Base-by-base conservation (phyloP, 2,797 vertebrate genomes). In the Rhinichthys osculus region DNA sequence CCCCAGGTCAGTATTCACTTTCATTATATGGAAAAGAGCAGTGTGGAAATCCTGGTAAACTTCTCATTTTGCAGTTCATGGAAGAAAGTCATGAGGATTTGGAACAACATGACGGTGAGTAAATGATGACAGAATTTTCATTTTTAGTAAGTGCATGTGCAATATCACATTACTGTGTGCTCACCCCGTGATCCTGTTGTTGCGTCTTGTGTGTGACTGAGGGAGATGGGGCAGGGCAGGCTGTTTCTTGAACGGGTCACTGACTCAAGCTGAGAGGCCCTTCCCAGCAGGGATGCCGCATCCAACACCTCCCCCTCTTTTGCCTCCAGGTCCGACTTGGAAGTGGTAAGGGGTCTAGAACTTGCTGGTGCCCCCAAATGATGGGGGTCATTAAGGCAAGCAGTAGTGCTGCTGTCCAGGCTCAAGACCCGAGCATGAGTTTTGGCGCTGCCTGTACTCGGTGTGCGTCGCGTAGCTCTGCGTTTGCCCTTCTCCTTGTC, bases 231-330 rank as follows among this genome's bases (percentile, higher is more conserved):
- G 95, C 94, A 98, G 86, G 98, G 98, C 92, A 99, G 96, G 90
- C 98, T 99, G 96, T 97, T 99, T 91, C 98, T 96, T 92, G 98
- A 99, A 50, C 98, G 97, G 84, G 98, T 99, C 92, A 99, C 98
- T 1, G 97, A 98, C 94, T 99, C 98, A 93, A 99, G 95, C 90
- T 99, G 98, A 88, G 97, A 98, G 92, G 98, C 98, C 87, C 98
- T 95, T 87, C 98, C 98, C 93, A 99, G 93, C 87, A 99, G 95
- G 85, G 97, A 99, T 2, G 97, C 96, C 54, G 98, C 97, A 87
- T 99, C 98, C 93, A 99, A 96, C 89, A 99, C 97, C 94, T 99
- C 98, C 92, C 98, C 98, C 94, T 99, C 98, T 97, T 99, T 99
- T 96, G 98, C 98, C 96, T 99, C 98, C 89, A 99, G 95, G 94